Percentiles rank a stretch among this genome's conserved stretches.
phyloP scores from a whole-genome alignment of 2,797 vertebrate species.

The Pangasius macronema region DNA sequence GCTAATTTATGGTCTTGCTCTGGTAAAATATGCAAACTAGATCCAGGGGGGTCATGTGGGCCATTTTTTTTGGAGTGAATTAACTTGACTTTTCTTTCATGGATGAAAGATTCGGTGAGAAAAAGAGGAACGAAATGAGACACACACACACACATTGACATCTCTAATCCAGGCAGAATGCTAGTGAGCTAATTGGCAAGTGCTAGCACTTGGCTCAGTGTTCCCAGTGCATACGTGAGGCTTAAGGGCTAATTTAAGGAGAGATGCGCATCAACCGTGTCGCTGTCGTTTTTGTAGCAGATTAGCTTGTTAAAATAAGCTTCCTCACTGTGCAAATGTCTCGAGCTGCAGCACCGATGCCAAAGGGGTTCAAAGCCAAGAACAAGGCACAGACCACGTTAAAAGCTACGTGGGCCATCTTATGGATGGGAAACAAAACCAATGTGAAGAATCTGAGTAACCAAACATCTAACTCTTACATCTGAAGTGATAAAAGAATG shows the following conservation, averaged over 20 bases:
- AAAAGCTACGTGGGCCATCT: not conserved
- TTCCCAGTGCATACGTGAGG: constrained; percentile 65
- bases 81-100: constrained; percentile 54
- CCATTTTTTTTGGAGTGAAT: constrained; percentile 42
- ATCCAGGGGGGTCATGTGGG: constrained; percentile 38
- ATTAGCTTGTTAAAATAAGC: constrained; percentile 78
- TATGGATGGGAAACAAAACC: not conserved
- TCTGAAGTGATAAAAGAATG: not conserved
- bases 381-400: not conserved
- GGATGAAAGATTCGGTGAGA: constrained; percentile 47
- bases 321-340: constrained; percentile 64
- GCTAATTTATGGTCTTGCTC: constrained; percentile 2
- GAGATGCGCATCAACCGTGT: constrained; percentile 69
- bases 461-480: not conserved
- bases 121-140: constrained; percentile 15
- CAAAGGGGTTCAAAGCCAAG: constrained; percentile 73
- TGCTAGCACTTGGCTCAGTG: constrained; percentile 67
- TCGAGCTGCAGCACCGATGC: constrained; percentile 65
- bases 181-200: constrained; percentile 56
- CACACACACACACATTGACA: constrained; percentile 9
- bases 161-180: constrained; percentile 53
- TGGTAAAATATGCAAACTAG: constrained; percentile 18
- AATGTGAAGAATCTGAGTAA: not conserved
- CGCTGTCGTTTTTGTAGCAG: constrained; percentile 68
- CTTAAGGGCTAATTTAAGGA: constrained; percentile 68